A percentile compares a stretch with the other conserved stretches of the same genome.
Evolutionary conservation across 2,113 vertebrate genomes (phyloP).

Genomic region (Colaptes auratus): DNA sequence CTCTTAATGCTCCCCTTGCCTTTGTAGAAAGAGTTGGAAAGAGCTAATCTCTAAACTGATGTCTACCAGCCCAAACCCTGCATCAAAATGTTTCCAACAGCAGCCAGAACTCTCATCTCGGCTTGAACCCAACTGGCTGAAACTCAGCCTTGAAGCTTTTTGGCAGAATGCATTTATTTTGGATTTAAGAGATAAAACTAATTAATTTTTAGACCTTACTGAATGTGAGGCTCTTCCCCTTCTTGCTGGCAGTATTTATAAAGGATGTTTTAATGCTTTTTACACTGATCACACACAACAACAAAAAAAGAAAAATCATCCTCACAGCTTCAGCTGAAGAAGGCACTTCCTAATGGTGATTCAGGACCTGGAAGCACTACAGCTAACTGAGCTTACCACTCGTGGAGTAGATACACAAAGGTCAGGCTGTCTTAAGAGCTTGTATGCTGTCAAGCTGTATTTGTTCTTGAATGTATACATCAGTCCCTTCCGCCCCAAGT

Average conservation of each 20-base stretch:
- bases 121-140: background rate
- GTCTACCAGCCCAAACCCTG: background rate
- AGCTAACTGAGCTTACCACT: constrained; percentile 48
- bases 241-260: background rate
- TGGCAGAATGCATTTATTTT: background rate
- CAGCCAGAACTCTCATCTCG: background rate
- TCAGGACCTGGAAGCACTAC: constrained; percentile 28
- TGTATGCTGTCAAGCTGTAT: constrained; percentile 22
- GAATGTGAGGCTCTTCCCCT: background rate
- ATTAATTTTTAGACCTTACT: constrained; percentile 22
- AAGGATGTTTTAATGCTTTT: background rate
- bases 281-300: background rate
- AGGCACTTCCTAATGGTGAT: constrained; percentile 31
- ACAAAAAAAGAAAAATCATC: background rate
- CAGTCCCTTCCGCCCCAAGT: constrained; percentile 24
- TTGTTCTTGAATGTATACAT: constrained; percentile 18
- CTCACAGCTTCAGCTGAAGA: constrained; percentile 29
- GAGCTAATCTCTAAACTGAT: background rate
- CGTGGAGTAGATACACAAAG: constrained; percentile 35
- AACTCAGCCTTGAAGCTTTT: background rate
- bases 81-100: background rate
- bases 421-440: constrained; percentile 49
- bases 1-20: background rate
- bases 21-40: background rate
- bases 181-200: constrained; percentile 5